A percentile compares a stretch with the other conserved stretches of the same genome.
phyloP scores from a whole-genome alignment of 37 sponge, comb jelly and placozoan species.

The Geodia barretti region DNA sequence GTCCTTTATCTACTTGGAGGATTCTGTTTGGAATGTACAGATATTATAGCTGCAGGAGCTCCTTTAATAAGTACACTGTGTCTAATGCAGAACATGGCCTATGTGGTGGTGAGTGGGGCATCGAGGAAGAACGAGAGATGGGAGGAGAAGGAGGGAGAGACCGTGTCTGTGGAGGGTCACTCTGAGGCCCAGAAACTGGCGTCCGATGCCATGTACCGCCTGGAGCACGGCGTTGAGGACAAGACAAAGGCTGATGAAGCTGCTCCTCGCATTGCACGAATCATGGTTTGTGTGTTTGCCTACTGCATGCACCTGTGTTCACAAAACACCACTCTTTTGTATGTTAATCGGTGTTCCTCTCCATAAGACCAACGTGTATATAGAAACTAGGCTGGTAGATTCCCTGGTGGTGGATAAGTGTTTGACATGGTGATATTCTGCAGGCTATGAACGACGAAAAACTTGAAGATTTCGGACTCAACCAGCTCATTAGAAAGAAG shows the following conservation, averaged over 20 bases:
- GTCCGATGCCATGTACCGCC: slow-evolving; percentile 92
- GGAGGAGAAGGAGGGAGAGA: slow-evolving; percentile 86
- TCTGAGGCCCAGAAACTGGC: slow-evolving; percentile 70
- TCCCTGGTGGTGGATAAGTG: no score
- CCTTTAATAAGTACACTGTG: not conserved
- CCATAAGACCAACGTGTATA: not conserved
- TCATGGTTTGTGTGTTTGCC: slow-evolving; percentile 54
- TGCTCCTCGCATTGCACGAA: slow-evolving; percentile 70
- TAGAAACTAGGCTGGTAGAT: no score
- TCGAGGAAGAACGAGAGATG: slow-evolving; percentile 83
- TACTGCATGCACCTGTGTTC: not conserved
- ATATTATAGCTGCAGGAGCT: no score
- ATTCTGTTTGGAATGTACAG: no score
- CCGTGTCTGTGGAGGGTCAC: slow-evolving; percentile 58
- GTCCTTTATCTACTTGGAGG: not conserved
- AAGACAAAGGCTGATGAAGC: slow-evolving; percentile 79
- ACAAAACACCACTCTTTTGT: not conserved
- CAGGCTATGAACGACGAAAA: slow-evolving; percentile 77
- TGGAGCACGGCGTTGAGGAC: slow-evolving; percentile 92
- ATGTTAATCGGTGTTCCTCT: not conserved
- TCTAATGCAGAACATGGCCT: slow-evolving; percentile 81
- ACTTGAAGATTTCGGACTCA: slow-evolving; percentile 83
- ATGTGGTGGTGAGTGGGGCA: slow-evolving; percentile 85
- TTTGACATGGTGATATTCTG: no score
- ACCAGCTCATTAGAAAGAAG: slow-evolving; percentile 78